Evolutionary conservation across 2,113 vertebrate species (phyloP), one percentile per base, ranked within the genome.

Genomic region (Agapornis roseicollis): DNA sequence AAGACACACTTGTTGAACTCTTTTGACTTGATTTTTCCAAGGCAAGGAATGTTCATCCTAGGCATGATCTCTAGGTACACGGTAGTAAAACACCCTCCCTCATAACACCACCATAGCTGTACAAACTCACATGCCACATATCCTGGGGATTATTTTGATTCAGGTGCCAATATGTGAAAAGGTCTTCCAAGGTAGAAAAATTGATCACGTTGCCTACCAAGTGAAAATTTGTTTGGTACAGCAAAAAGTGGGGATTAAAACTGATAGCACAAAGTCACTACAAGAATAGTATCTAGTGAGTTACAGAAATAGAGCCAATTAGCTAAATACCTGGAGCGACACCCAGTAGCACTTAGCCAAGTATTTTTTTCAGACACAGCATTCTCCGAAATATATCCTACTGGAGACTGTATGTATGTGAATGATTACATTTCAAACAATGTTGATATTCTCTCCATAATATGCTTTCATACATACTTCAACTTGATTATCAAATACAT

Each of bases 381-480:
- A 50, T 63, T 87, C 17, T 86, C n/a, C 63, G 28, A 86, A 96
- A 93, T 63, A 89, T 64, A 42, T 80, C 61, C 14, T 91, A 88
- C 29, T 83, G 37, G 44, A 93, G 33, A 69, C 79, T 68, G 77
- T 79, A 50, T 80, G 37, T 53, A 50, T 53, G 52, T 93, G 70
- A 94, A 81, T 52, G 27, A 73, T 64, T 74, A 71, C 55, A 83
- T 89, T 92, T n/a, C 23, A 69, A 55, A 92, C 83, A 73, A 50
- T 24, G 11, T 68, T 89, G 66, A 73, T 86, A 69, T 80, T 91
- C 3, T 66, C 14, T 64, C 65, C 52, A 63, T 85, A 80, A 60
- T 91, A 84, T 49, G 37, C 13, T 88, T 95, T 77, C 29, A 44
- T 87, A 78, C 76, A 87, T 90, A 92, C 17, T 84, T 90, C 52